phyloP scores from a whole-genome alignment of 2,888 invertebrate species.

The Hydraecia micacea region DNA sequence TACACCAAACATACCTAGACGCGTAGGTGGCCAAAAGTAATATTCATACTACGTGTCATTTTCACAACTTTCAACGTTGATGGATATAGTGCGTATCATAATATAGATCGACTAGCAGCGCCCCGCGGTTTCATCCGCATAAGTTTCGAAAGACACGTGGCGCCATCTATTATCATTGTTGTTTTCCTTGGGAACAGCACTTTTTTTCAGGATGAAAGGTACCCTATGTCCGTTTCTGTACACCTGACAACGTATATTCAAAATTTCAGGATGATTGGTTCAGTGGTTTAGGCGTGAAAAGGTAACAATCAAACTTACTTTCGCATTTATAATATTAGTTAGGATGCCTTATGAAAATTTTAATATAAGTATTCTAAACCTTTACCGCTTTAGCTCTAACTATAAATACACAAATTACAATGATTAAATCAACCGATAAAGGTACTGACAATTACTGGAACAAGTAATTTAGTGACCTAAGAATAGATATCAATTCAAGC shows the following conservation, averaged over 20 bases:
- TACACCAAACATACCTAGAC: constrained; percentile 35
- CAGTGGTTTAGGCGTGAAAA: too few relatives aligned
- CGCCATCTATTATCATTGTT: too few relatives aligned
- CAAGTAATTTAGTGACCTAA: constrained; percentile 70
- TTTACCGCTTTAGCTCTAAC: neutral
- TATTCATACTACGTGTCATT: constrained; percentile 52
- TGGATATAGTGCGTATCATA: constrained; percentile 39
- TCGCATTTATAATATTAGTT: too few relatives aligned
- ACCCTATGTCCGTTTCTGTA: too few relatives aligned
- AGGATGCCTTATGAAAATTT: constrained; percentile 46
- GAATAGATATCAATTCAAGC: constrained; percentile 72
- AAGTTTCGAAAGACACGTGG: too few relatives aligned
- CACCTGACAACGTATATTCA: too few relatives aligned
- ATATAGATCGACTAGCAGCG: constrained; percentile 55
- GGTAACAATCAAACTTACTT: too few relatives aligned
- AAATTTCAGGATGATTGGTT: too few relatives aligned
- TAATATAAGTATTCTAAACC: constrained; percentile 11
- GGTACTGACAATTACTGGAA: constrained; percentile 67
- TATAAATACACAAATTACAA: constrained; percentile 20
- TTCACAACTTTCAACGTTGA: constrained; percentile 64
- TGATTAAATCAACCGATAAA: constrained; percentile 32
- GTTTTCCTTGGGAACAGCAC: too few relatives aligned
- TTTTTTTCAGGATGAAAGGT: too few relatives aligned
- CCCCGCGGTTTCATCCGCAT: too few relatives aligned
- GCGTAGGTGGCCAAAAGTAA: constrained; percentile 48